Percentiles rank a stretch among this genome's conserved stretches.
phyloP scores from a whole-genome alignment of 2,113 vertebrate species.

The Thryonomys swinderianus region DNA sequence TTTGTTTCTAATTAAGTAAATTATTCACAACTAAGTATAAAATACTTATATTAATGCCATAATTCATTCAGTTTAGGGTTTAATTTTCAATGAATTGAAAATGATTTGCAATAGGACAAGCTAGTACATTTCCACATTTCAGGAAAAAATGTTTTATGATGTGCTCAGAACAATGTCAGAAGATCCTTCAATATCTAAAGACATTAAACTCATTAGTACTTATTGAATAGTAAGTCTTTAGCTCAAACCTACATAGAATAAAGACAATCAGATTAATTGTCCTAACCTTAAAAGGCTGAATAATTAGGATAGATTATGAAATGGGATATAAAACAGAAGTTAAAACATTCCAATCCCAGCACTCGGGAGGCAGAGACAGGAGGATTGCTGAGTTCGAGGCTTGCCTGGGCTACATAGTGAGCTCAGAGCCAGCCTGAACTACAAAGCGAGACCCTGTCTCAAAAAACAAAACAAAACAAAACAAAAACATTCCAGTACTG shows the following conservation, averaged over 20 bases:
- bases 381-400: too few species aligned
- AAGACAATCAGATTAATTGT: not conserved
- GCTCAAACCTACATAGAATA: not conserved
- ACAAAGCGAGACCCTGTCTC: too few species aligned
- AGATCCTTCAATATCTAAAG: not conserved
- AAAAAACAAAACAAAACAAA: too few species aligned
- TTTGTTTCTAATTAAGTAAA: not conserved
- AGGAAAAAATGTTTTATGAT: not conserved
- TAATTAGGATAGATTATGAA: not conserved
- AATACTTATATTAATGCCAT: not conserved
- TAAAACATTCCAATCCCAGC: too few species aligned
- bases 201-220: not conserved
- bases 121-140: not conserved
- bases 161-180: not conserved
- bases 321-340: not conserved
- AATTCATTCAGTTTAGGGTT: not conserved
- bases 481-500: too few species aligned
- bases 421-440: too few species aligned
- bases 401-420: too few species aligned
- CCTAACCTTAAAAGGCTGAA: not conserved
- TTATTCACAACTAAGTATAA: not conserved
- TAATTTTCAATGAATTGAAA: not conserved
- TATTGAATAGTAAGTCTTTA: not conserved
- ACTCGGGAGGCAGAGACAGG: too few species aligned
- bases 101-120: not conserved